Conservation (phyloP, 2,797 vertebrate species). For the Eospalax fontanierii region DNA sequence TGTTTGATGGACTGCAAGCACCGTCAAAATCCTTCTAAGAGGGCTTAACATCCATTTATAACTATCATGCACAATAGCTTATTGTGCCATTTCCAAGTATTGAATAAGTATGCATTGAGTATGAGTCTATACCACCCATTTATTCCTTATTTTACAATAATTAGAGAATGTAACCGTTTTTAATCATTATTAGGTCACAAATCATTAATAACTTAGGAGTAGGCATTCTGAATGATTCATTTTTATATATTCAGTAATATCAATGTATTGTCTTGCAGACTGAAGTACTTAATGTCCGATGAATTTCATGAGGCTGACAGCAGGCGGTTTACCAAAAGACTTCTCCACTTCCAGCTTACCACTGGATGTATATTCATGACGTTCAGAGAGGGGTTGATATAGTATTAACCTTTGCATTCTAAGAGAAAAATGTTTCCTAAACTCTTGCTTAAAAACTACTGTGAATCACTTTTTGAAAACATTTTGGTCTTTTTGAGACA, state of each 20-base stretch:
- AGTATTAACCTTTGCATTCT: not conserved
- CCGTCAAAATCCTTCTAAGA: not conserved
- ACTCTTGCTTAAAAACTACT: slow-evolving; percentile 7
- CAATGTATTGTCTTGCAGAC: not conserved
- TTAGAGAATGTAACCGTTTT: not conserved
- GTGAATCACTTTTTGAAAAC: slow-evolving; percentile 55
- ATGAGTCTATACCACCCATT: not conserved
- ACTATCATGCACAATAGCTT: not conserved
- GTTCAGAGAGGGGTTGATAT: slow-evolving; percentile 12
- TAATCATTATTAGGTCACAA: not conserved
- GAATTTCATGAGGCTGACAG: slow-evolving; percentile 34
- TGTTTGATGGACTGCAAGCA: not conserved
- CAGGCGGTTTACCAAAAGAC: slow-evolving; percentile 15
- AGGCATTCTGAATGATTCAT: slow-evolving; percentile 60
- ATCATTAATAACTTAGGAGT: slow-evolving; percentile 23
- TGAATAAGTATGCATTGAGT: not conserved
- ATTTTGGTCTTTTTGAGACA: not conserved
- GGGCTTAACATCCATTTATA: not conserved
- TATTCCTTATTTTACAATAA: slow-evolving; percentile 64
- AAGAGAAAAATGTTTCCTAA: slow-evolving; percentile 33
- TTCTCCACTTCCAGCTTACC: not conserved
- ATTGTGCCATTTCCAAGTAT: not conserved
- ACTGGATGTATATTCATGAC: not conserved
- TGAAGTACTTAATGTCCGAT: not conserved
- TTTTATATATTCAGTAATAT: slow-evolving; percentile 45